Percentiles rank a stretch among this genome's conserved stretches.
Evolutionary conservation across 2,888 invertebrate species (phyloP).

Genomic region (Pyralis farinalis): DNA sequence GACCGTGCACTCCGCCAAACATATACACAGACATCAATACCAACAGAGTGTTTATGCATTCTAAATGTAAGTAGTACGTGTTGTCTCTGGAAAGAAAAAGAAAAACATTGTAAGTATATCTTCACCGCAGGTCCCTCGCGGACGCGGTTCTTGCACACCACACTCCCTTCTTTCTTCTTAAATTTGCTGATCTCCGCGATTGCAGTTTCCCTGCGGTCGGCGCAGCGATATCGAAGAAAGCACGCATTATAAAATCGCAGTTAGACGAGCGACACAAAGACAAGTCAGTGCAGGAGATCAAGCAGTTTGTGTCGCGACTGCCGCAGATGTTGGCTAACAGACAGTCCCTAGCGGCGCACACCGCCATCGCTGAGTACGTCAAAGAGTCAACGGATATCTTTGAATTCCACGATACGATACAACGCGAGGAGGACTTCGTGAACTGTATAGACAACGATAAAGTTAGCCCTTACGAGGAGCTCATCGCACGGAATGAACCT

Average conservation of each 20-base stretch:
- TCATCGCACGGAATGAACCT: constrained; percentile 92
- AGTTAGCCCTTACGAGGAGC: constrained; percentile 92
- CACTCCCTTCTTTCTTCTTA: no score
- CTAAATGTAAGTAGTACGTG: constrained; percentile 92
- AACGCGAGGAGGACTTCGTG: constrained; percentile 95
- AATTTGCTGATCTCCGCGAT: constrained; percentile 94
- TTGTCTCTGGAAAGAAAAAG: constrained; percentile 82
- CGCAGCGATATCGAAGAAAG: constrained; percentile 90
- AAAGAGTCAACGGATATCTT: constrained; percentile 89
- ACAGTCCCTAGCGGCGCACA: constrained; percentile 92
- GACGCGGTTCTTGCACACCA: no score
- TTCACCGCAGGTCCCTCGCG: no score
- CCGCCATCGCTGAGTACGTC: constrained; percentile 95
- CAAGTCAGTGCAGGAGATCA: constrained; percentile 96
- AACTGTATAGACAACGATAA: constrained; percentile 96
- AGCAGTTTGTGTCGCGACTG: constrained; percentile 93
- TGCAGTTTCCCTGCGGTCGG: constrained; percentile 96
- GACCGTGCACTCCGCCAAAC: constrained; percentile 84
- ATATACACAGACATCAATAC: constrained; percentile 94
- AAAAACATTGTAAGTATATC: neutral
- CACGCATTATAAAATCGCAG: constrained; percentile 91
- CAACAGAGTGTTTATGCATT: constrained; percentile 92
- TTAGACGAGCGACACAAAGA: constrained; percentile 92
- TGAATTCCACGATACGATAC: constrained; percentile 89
- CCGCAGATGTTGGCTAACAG: constrained; percentile 94